Evolutionary conservation across 2,888 invertebrate species (phyloP), one percentile per base, ranked within the genome.

Genomic region (Chrysopilus asiliformis): DNA sequence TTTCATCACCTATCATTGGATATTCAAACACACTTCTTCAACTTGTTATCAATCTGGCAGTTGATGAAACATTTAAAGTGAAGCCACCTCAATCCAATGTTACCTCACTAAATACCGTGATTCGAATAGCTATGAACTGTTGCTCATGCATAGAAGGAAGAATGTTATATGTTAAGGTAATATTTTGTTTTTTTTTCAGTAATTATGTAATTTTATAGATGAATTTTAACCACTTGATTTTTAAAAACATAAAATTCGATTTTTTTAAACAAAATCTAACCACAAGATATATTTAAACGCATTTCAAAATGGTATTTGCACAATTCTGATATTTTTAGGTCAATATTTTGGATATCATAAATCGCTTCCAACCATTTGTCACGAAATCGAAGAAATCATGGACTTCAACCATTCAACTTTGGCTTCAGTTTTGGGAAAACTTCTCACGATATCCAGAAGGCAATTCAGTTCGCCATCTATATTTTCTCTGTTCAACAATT

Each of bases 341-440:
- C 28, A 55, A 53, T 20, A 46, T 54, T 1, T 45, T 60, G 25
- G 53, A 60, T 38, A 52, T 53, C 30, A 53, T 63, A 31, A 54
- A 56, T 29, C 47, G 47, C 7, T 43, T 64, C 4, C 47, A 59
- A 41, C 61, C 63, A 1, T 49, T 47, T 5, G 47, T 50, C 24
- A 29, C 43, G 3, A 53, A 47, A 31, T 28, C 44, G 3, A 39
- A 45, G 12, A 58, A 54, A 40, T 41, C 52, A 3, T 55, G 52
- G 41, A 45, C 50, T 8, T 46, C 51, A 0, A 45, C 58, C 4
- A 32, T 53, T 9, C 36, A 47, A 2, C 38, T 46, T 7, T 64
- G 62, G 62, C 45, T 64, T 2, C 32, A 46, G 7, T 59, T 61
- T 40, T 63, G 59, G 57, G 58, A 60, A 40, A 38, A 56, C 9